Percentiles rank a stretch among this genome's conserved stretches.
phyloP scores from a whole-genome alignment of 2,797 vertebrate genomes.

The Lindbergichthys nudifrons region DNA sequence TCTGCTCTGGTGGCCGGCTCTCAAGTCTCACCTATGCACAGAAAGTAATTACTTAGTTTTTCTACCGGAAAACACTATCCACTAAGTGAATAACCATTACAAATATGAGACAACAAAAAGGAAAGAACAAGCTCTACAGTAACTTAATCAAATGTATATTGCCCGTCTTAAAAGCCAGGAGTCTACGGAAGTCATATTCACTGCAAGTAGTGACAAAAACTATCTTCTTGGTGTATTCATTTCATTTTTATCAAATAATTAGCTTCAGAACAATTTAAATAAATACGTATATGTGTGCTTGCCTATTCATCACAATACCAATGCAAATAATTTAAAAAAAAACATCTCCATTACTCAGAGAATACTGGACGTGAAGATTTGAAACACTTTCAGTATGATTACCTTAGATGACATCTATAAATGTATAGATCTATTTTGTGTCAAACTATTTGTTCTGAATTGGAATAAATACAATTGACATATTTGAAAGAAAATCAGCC shows the following conservation, averaged over 20 bases:
- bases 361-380: not conserved
- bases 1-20: conserved; percentile 89
- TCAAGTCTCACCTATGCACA: conserved; percentile 91
- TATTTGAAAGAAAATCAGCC: too few relatives aligned
- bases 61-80: not conserved
- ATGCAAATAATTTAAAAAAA: too few relatives aligned
- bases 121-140: not conserved
- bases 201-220: not conserved
- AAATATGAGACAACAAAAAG: not conserved
- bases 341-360: too few relatives aligned
- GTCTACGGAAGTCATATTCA: not conserved
- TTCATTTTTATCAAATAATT: not conserved
- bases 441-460: not conserved
- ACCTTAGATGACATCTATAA: not conserved
- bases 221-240: not conserved
- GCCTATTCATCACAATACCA: not conserved
- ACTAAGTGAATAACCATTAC: not conserved
- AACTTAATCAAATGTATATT: not conserved
- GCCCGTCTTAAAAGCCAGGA: not conserved
- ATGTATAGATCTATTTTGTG: not conserved
- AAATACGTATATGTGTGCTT: not conserved
- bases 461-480: not conserved
- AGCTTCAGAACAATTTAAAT: not conserved
- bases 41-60: not conserved
- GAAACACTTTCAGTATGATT: not conserved